A percentile compares a stretch with the other conserved stretches of the same genome.
phyloP scores from a whole-genome alignment of 2,113 vertebrate species.

The Cyprichromis sp. region DNA sequence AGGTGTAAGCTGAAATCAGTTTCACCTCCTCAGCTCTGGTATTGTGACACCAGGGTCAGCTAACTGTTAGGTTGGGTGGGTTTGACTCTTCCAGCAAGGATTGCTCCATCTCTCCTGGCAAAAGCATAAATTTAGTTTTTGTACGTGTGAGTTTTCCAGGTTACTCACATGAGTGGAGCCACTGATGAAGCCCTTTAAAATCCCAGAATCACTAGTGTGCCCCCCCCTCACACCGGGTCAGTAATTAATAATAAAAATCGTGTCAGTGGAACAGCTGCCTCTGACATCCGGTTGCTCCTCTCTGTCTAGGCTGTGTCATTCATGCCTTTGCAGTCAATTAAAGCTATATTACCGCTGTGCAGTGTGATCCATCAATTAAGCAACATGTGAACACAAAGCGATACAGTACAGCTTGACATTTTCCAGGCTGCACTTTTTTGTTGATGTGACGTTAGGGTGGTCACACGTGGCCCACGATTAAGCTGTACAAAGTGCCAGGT shows the following conservation, averaged over 20 bases:
- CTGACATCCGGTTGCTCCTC: slow-evolving; percentile 15
- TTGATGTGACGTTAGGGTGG: background rate
- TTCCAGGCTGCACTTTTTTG: background rate
- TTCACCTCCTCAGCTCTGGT: slow-evolving; percentile 48
- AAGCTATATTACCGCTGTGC: slow-evolving; percentile 7
- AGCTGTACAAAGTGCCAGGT: background rate
- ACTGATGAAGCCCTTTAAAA: background rate
- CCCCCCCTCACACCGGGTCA: background rate
- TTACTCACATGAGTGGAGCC: background rate
- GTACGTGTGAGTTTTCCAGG: background rate
- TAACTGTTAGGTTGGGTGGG: background rate
- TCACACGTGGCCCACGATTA: background rate
- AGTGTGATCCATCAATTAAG: slow-evolving; percentile 34
- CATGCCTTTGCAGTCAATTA: slow-evolving; percentile 43
- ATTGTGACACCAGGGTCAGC: background rate
- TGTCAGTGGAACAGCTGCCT: slow-evolving; percentile 25
- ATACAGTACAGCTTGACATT: background rate
- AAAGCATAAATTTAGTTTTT: background rate
- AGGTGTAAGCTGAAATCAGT: slow-evolving; percentile 53
- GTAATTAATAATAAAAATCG: background rate
- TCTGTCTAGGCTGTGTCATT: background rate
- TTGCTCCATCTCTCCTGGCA: background rate
- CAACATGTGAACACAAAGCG: background rate
- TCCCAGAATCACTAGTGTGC: background rate
- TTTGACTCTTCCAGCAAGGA: background rate